Percentiles rank a stretch among this genome's conserved stretches.
Evolutionary conservation across 2,888 invertebrate genomes (phyloP).

Genomic region (Serrognathus titanus): DNA sequence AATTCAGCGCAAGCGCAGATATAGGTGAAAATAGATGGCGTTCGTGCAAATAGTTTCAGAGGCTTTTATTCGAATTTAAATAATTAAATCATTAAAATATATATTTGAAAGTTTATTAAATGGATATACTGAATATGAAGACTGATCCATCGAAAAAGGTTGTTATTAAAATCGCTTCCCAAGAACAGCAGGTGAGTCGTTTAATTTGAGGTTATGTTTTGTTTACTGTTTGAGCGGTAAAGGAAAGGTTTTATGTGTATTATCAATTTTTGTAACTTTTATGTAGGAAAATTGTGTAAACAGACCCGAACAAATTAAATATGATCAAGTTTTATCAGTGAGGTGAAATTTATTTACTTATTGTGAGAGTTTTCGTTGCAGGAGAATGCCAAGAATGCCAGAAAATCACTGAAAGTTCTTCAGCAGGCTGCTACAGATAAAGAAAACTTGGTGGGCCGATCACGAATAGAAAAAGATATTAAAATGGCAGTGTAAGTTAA

Average conservation of each 20-base stretch:
- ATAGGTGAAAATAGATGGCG: no score
- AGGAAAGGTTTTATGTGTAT: background rate
- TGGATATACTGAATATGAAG: constrained; percentile 33
- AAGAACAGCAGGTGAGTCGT: constrained; percentile 41
- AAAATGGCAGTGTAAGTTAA: constrained; percentile 29
- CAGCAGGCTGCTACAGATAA: constrained; percentile 70
- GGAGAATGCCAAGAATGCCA: constrained; percentile 58
- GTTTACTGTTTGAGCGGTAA: background rate
- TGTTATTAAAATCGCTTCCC: constrained; percentile 35
- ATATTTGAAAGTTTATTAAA: background rate
- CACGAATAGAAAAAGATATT: constrained; percentile 37
- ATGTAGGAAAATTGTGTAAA: no score
- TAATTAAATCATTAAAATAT: no score
- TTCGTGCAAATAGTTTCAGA: no score
- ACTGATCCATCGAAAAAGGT: constrained; percentile 36
- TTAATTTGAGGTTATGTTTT: constrained; percentile 27
- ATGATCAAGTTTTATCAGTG: no score
- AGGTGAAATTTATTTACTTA: no score
- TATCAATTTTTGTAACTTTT: background rate
- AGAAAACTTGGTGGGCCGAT: constrained; percentile 73
- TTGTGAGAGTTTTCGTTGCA: constrained; percentile 26
- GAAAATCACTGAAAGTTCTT: constrained; percentile 71
- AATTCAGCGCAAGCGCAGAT: no score
- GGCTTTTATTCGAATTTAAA: no score
- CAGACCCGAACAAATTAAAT: no score